These are phyloP conservation scores for Parazoanthus swiftii DNA, from an alignment of 92 coral and sea anemone genomes.

Conservation along the genomic window DNA sequence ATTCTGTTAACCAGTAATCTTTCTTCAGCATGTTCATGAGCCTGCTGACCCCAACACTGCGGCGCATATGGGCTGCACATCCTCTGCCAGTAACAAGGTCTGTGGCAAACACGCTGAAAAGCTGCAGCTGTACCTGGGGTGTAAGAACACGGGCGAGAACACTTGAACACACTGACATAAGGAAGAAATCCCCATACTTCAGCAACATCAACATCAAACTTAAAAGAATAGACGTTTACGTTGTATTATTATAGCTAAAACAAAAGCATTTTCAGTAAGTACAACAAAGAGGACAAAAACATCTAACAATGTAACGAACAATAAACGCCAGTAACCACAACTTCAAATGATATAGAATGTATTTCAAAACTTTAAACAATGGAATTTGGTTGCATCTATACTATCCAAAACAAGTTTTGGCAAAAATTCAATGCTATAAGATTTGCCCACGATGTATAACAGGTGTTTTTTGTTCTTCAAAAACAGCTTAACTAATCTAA, in stretches of 20 bases:
- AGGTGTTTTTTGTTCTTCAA: background rate
- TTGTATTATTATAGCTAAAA: too few relatives aligned
- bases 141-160: background rate
- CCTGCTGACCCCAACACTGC: conserved; percentile 97
- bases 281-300: too few relatives aligned
- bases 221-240: too few relatives aligned
- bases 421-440: too few relatives aligned
- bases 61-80: conserved; percentile 95
- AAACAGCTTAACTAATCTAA: background rate
- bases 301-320: too few relatives aligned
- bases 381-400: too few relatives aligned
- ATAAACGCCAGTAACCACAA: too few relatives aligned
- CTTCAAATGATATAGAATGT: too few relatives aligned
- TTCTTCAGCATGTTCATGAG: conserved; percentile 90
- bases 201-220: background rate
- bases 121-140: conserved; percentile 87
- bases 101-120: conserved; percentile 98
- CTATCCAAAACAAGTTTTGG: too few relatives aligned
- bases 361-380: too few relatives aligned
- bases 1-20: conserved; percentile 79
- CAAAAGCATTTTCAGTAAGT: too few relatives aligned
- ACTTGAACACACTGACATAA: background rate
- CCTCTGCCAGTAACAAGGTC: conserved; percentile 91
- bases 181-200: background rate
- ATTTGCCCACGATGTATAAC: too few relatives aligned